Conservation (phyloP, 2,888 invertebrate genomes). For the Lithophane leautieri region DNA sequence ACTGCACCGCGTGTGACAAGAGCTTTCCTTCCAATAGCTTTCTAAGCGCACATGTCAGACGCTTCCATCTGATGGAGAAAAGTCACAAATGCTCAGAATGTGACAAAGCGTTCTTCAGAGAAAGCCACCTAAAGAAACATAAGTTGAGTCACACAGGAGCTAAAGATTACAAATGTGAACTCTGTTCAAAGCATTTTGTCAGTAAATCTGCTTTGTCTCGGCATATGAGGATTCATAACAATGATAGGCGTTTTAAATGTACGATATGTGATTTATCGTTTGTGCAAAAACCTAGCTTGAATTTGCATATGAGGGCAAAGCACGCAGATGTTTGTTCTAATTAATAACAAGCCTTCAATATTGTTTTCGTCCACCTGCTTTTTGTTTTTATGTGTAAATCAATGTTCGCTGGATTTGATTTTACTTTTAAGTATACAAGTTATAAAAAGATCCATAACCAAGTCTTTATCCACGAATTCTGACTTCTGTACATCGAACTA, state of each 20-base stretch:
- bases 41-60: conserved; percentile 47
- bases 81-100: conserved; percentile 69
- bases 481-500: neutral
- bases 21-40: conserved; percentile 39
- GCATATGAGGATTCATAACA: conserved; percentile 76
- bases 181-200: conserved; percentile 77
- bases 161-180: conserved; percentile 80
- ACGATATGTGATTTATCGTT: conserved; percentile 66
- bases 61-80: conserved; percentile 68
- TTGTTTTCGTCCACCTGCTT: neutral
- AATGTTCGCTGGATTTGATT: neutral
- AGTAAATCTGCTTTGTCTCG: conserved; percentile 75
- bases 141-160: conserved; percentile 81
- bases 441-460: neutral
- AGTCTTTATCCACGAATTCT: neutral
- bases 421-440: neutral
- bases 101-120: conserved; percentile 62
- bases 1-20: conserved; percentile 55
- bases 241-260: conserved; percentile 70
- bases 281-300: conserved; percentile 70
- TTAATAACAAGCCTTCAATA: neutral
- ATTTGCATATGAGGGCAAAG: conserved; percentile 66
- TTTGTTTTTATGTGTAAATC: neutral
- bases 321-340: conserved; percentile 10
- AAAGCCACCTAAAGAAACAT: conserved; percentile 77